phyloP scores from a whole-genome alignment of 1,140 invertebrate genomes.

The Drosophila pachea region DNA sequence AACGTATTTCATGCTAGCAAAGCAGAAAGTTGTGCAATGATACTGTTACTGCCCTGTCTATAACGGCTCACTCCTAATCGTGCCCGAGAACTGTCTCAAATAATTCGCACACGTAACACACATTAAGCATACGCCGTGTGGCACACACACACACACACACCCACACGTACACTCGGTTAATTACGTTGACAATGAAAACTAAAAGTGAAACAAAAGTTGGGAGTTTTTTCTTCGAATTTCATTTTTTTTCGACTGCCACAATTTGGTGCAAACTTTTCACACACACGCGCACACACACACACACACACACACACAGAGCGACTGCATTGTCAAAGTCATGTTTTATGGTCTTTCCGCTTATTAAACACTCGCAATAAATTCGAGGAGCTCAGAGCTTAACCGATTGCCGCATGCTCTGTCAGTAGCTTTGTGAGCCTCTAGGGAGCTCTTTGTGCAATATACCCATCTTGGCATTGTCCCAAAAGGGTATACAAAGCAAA shows the following conservation, averaged over 20 bases:
- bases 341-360: constrained; percentile 55
- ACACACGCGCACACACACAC: no score
- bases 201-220: constrained; percentile 32
- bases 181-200: constrained; percentile 50
- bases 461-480: no score
- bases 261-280: not conserved
- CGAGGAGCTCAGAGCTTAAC: not conserved
- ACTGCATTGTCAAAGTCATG: constrained; percentile 26
- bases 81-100: constrained; percentile 20
- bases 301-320: not conserved
- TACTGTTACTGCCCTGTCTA: constrained; percentile 5
- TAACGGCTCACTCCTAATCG: not conserved
- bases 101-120: constrained; percentile 10
- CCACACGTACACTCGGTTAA: constrained; percentile 17
- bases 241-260: constrained; percentile 2
- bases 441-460: no score
- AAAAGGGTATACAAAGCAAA: constrained; percentile 12
- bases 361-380: constrained; percentile 46
- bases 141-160: not conserved
- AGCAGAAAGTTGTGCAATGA: constrained; percentile 34
- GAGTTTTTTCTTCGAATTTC: constrained; percentile 8
- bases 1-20: constrained; percentile 42
- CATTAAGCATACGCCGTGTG: constrained; percentile 22
- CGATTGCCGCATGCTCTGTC: not conserved
- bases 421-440: not conserved